phyloP scores from a whole-genome alignment of 2,888 invertebrate genomes.

The Thereva nobilitata region DNA sequence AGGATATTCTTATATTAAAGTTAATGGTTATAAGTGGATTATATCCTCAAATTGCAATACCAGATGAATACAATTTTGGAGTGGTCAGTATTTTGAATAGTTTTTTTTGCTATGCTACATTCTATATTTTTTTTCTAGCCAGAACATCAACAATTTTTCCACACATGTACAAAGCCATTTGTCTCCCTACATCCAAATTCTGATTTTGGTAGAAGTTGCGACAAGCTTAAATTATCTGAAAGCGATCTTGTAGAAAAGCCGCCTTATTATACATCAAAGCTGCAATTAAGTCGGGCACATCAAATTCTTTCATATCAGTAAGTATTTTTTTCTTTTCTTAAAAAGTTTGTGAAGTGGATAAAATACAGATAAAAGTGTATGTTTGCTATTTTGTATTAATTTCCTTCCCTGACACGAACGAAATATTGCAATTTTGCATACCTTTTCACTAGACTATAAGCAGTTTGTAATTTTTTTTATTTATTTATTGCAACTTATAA shows the following conservation, averaged over 20 bases:
- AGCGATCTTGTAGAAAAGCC: conserved; percentile 72
- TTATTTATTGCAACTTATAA: no score
- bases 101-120: neutral
- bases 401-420: no score
- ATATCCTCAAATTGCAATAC: conserved; percentile 94
- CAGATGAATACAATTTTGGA: conserved; percentile 91
- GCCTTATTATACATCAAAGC: conserved; percentile 68
- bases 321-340: no score
- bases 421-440: no score
- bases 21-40: conserved; percentile 88
- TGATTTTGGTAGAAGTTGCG: conserved; percentile 81
- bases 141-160: conserved; percentile 78
- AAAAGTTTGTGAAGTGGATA: no score
- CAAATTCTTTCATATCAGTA: conserved; percentile 87
- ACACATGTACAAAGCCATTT: conserved; percentile 86
- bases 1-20: conserved; percentile 72
- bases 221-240: conserved; percentile 76
- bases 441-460: no score
- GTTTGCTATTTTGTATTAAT: no score
- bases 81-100: conserved; percentile 51
- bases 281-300: conserved; percentile 78
- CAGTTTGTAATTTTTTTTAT: no score
- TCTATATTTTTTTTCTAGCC: conserved; percentile 62
- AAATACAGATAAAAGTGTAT: no score
- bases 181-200: conserved; percentile 89